phyloP scores from a whole-genome alignment of 2,113 vertebrate genomes.

The Cavia porcellus region DNA sequence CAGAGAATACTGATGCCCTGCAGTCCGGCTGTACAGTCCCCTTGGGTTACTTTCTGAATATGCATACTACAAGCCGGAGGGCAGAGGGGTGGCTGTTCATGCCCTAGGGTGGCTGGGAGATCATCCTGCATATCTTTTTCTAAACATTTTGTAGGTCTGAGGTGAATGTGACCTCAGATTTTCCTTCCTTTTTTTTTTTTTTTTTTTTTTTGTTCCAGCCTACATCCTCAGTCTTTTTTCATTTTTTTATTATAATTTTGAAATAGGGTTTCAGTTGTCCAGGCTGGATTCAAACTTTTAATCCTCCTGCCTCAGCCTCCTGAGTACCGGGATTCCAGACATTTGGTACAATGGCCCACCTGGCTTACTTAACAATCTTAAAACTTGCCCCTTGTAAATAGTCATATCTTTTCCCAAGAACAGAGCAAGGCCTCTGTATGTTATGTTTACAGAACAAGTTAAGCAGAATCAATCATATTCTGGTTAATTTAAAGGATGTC shows the following conservation, averaged over 20 bases:
- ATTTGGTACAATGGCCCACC: neutral
- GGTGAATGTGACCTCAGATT: constrained; percentile 58
- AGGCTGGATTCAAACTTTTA: neutral
- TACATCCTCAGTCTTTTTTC: neutral
- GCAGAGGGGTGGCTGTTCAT: neutral
- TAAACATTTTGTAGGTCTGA: constrained; percentile 35
- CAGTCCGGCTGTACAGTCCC: neutral
- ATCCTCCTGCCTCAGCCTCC: neutral
- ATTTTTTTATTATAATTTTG: neutral
- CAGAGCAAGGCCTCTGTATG: neutral
- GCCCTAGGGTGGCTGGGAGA: neutral
- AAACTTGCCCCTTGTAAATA: neutral
- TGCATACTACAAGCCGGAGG: neutral
- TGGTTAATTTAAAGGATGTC: neutral
- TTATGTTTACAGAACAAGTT: neutral
- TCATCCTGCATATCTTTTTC: neutral
- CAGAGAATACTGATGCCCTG: constrained; percentile 47
- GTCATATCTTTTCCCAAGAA: neutral
- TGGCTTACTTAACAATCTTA: neutral
- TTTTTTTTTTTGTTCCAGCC: neutral
- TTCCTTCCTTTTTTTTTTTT: neutral
- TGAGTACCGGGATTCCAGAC: neutral
- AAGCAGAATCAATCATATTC: neutral
- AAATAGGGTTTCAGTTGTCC: neutral
- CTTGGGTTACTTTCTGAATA: neutral